Conservation (phyloP, 2,113 vertebrate species). For the Herpailurus yagouaroundi region DNA sequence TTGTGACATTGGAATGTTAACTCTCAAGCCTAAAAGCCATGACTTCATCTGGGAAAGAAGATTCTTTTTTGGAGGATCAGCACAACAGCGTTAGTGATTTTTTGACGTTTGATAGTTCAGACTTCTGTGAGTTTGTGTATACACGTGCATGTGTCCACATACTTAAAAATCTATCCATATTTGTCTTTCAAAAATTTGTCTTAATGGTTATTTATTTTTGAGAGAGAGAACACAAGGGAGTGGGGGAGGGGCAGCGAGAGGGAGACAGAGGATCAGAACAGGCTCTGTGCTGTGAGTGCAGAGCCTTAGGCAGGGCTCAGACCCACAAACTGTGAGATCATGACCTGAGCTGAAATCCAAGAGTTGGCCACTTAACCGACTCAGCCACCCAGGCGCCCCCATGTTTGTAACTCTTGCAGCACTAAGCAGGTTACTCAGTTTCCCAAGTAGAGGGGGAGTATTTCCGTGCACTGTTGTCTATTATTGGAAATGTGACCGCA, state of each 20-base stretch:
- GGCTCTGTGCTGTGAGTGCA: too few relatives aligned
- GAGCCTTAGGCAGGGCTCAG: too few relatives aligned
- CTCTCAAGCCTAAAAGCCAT: background rate
- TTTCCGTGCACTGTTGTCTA: background rate
- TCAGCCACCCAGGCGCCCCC: too few relatives aligned
- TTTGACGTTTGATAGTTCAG: background rate
- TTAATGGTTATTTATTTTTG: too few relatives aligned
- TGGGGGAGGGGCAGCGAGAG: too few relatives aligned
- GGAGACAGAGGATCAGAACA: too few relatives aligned
- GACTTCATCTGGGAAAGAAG: slow-evolving; percentile 19
- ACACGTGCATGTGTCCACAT: background rate
- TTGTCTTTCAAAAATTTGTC: background rate
- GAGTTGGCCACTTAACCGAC: too few relatives aligned
- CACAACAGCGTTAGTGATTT: background rate
- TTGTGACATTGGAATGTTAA: background rate
- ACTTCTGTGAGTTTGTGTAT: background rate
- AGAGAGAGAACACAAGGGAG: too few relatives aligned
- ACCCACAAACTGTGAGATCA: too few relatives aligned
- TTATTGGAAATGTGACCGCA: background rate
- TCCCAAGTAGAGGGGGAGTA: background rate
- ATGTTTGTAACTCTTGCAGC: background rate
- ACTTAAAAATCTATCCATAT: background rate
- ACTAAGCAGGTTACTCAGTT: background rate
- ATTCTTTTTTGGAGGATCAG: background rate
- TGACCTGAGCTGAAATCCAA: too few relatives aligned